Evolutionary conservation across 2,888 invertebrate species (phyloP), one percentile per base, ranked within the genome.

Genomic region (Macaria notata): DNA sequence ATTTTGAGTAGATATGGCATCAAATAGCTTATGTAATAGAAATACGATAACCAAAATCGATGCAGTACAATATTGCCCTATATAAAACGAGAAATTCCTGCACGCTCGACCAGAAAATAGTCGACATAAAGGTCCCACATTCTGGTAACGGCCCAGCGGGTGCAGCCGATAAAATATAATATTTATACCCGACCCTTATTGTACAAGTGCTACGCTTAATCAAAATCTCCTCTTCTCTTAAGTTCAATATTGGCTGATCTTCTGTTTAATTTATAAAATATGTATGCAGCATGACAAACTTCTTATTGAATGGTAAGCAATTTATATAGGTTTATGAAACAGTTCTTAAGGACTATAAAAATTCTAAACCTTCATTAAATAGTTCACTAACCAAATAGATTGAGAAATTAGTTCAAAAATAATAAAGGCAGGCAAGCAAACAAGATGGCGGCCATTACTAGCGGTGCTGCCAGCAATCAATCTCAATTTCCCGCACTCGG

Each of bases 401-500:
- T 52, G 48, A 46, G 50, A 50, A 60, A 63, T 63, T 53, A 39
- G 43, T 56, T 47, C 52, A 49, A 53, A 53, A 56, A 55, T 19
- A 59, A 84, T 86, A 82, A 85, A 81, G 82, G 74, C 74, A 71
- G 75, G 76, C 75, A 81, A 19, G 19, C 19, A 19, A 19, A 83
- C 80, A 84, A 88, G 84, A 86, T 84, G 84, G 75, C 73, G 70
- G 72, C 75, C 75, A 77, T 78, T 61, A 56, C 56, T 43, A 55
- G 58, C 76, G 80, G 83, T 84, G 84, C 82, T 85, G 76, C 85
- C 81, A 81, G 80, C 80, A 79, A 89, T 90, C 87, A 88, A 87
- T 90, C 86, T 91, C 88, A 84, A 88, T 89, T 89, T 83, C 79
- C 84, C 80, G 78, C 84, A 83, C 81, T 82, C 83, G 82, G 81